These are phyloP conservation scores for Megaustenia siamemsis DNA, from an alignment of 2,888 invertebrate genomes.

Conservation along the genomic window DNA sequence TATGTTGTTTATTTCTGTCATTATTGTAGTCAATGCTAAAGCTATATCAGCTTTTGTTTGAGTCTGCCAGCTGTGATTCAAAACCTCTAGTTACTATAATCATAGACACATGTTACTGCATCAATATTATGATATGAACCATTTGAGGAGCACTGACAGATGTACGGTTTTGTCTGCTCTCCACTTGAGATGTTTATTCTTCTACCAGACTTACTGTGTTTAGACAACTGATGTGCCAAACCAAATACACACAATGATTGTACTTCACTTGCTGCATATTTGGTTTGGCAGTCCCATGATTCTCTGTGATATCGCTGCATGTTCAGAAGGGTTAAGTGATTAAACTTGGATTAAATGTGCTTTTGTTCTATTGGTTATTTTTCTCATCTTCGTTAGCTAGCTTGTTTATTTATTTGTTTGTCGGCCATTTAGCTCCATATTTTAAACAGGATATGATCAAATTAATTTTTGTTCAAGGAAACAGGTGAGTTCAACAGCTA, in stretches of 20 bases:
- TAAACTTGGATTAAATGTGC: constrained; percentile 12
- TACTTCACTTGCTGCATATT: neutral
- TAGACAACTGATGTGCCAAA: neutral
- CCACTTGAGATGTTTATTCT: neutral
- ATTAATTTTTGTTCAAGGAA: too few relatives aligned
- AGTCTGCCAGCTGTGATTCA: too few relatives aligned
- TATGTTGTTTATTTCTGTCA: too few relatives aligned
- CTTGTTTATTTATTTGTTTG: neutral
- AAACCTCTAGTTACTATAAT: too few relatives aligned
- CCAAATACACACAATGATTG: too few relatives aligned
- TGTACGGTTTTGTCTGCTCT: neutral
- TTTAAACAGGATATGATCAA: too few relatives aligned
- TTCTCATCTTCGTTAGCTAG: neutral
- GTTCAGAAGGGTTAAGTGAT: neutral
- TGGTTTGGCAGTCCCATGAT: neutral
- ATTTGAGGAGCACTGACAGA: neutral
- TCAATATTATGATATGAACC: too few relatives aligned
- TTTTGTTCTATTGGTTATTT: neutral
- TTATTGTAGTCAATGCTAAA: too few relatives aligned
- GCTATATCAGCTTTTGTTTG: too few relatives aligned
- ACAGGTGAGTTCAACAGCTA: too few relatives aligned
- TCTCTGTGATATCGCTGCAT: constrained; percentile 27
- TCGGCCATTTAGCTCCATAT: too few relatives aligned
- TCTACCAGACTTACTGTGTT: neutral
- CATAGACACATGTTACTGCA: too few relatives aligned